Evolutionary conservation across 2,888 invertebrate genomes (phyloP), one percentile per base, ranked within the genome.

Genomic region (Ophonus ardosiacus): DNA sequence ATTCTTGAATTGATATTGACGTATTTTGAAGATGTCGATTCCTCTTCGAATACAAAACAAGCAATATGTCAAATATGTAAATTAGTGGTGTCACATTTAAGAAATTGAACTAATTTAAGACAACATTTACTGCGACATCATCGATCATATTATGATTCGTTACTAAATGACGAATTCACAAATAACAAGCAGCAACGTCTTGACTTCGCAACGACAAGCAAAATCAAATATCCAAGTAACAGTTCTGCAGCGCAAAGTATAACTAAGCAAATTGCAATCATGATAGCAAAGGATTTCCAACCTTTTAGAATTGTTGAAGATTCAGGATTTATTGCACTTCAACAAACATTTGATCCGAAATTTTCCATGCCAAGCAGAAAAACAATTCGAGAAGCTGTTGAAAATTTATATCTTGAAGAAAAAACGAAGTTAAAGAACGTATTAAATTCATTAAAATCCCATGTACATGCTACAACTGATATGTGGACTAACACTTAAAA

Each of bases 311-410:
- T 57, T 57, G 57, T 57, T 8, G 57, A 57, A 57, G 57, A 57
- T 57, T 2, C 57, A 10, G 57, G 15, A 17, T 57, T 57, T 57
- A 57, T 57, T 13, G 57, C 57, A n/a, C n/a, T 57, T 57, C 57
- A 57, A 17, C 4, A 57, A 57, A 57, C 57, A 15, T n/a, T 57
- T 2, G 57, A 57, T 17, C 57, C 57, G 2, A 57, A 57, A 57
- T 57, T n/a, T 15, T 57, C 15, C n/a, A n/a, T 57, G 57, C 57
- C 57, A 57, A 17, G 57, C 57, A 10, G 57, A 57, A 57, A n/a
- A n/a, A 57, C 57, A 57, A 57, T 57, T 57, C 7, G 57, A 57
- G 57, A 57, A 57, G 57, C 57, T 57, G 57, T 57, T 57, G 13
- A 13, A 13, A n/a, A n/a, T n/a, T 57, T 57, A n/a, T 57, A 57